Conservation (phyloP, 2,113 vertebrate species). For the Poeciliopsis retropinna region DNA sequence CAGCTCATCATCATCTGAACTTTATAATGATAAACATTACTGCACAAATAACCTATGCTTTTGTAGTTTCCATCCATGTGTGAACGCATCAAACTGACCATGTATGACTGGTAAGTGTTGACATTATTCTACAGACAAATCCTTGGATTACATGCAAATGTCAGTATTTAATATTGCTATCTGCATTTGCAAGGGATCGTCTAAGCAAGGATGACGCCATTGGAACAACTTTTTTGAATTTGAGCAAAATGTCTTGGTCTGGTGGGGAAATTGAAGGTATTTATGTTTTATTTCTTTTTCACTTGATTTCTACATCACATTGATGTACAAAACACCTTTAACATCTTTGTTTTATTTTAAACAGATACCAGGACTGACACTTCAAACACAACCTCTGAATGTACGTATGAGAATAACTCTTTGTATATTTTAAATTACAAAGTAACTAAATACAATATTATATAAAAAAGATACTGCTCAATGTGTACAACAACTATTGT, state of each 20-base stretch:
- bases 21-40: background rate
- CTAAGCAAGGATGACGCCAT: constrained; percentile 90
- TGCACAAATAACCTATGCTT: constrained; percentile 7
- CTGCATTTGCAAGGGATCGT: constrained; percentile 85
- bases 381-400: constrained; percentile 36
- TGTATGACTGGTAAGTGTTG: constrained; percentile 89
- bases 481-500: too few species aligned
- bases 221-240: constrained; percentile 89
- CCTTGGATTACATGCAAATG: background rate
- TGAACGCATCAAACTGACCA: constrained; percentile 90
- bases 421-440: background rate
- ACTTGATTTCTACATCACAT: background rate
- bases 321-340: background rate
- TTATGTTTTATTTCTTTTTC: background rate
- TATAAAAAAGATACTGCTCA: background rate
- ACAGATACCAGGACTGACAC: constrained; percentile 52
- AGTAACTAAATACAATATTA: too few species aligned
- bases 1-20: background rate
- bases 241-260: constrained; percentile 90
- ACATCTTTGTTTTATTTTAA: constrained; percentile 15
- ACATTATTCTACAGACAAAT: background rate
- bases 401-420: constrained; percentile 41
- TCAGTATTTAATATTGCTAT: constrained; percentile 3
- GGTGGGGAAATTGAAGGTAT: constrained; percentile 92
- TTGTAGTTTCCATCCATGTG: constrained; percentile 96